phyloP scores from a whole-genome alignment of 2,113 vertebrate genomes.

The Meles meles region DNA sequence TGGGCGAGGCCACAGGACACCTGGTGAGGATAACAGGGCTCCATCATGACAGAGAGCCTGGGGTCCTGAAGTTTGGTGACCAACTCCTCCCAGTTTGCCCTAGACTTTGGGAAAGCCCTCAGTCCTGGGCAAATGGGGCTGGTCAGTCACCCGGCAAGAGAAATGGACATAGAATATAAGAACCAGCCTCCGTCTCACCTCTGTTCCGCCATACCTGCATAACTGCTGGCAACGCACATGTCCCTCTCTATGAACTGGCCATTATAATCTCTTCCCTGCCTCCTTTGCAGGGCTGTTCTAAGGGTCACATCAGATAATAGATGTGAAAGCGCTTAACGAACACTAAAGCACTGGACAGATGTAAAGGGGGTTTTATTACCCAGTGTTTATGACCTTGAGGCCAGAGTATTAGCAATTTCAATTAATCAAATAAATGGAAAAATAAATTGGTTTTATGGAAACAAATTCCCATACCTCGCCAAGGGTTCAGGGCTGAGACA shows the following conservation, averaged over 20 bases:
- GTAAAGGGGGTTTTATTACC: slow-evolving; percentile 49
- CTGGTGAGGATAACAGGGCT: neutral
- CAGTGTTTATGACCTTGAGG: slow-evolving; percentile 59
- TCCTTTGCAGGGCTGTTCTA: neutral
- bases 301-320: slow-evolving; percentile 62
- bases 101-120: neutral
- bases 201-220: neutral
- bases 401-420: slow-evolving; percentile 67
- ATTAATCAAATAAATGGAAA: slow-evolving; percentile 77
- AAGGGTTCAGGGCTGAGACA: slow-evolving; percentile 47
- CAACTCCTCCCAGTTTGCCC: neutral
- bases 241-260: neutral
- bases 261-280: neutral
- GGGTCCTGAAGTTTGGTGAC: neutral
- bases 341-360: slow-evolving; percentile 46
- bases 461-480: neutral
- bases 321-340: neutral
- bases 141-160: neutral
- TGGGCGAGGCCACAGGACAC: neutral
- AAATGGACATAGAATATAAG: neutral
- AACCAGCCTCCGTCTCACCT: neutral
- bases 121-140: neutral
- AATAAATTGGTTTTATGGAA: slow-evolving; percentile 73
- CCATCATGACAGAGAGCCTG: neutral
- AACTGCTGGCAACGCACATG: neutral